Evolutionary conservation across 2,888 invertebrate genomes (phyloP).

Genomic region (Acrobasis repandana): DNA sequence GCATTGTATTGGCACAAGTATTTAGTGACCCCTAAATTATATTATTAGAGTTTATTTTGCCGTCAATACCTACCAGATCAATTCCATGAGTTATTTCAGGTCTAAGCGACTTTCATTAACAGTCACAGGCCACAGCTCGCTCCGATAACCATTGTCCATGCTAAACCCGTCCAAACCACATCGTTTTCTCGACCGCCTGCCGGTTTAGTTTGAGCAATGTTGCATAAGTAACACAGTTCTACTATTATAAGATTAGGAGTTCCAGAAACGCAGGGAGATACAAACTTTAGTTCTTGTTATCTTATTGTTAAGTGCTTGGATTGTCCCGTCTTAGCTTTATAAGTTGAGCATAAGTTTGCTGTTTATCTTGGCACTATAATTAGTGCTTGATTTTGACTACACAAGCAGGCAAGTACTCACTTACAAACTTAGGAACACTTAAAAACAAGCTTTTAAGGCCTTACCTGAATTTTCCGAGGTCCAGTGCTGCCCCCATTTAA

Average conservation of each 20-base stretch:
- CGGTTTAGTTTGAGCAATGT: slow-evolving; percentile 15
- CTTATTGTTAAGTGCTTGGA: slow-evolving; percentile 9
- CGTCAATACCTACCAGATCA: too few species aligned
- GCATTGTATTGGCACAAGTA: too few species aligned
- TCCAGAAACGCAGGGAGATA: slow-evolving; percentile 13
- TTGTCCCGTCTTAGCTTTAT: slow-evolving; percentile 4
- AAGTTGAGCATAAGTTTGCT: not conserved
- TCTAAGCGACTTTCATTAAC: too few species aligned
- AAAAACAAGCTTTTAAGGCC: too few species aligned
- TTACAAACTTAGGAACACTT: too few species aligned
- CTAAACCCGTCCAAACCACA: slow-evolving; percentile 7
- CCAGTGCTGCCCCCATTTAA: too few species aligned
- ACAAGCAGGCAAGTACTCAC: too few species aligned
- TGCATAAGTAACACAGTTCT: slow-evolving; percentile 16
- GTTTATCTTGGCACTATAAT: not conserved
- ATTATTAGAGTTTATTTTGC: too few species aligned
- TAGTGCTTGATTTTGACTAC: not conserved
- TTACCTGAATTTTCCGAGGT: too few species aligned
- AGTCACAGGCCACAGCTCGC: not conserved
- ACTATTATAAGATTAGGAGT: slow-evolving; percentile 19
- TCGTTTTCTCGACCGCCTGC: slow-evolving; percentile 14
- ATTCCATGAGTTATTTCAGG: too few species aligned
- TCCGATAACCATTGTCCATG: not conserved
- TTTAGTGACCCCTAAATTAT: too few species aligned
- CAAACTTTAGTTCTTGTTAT: slow-evolving; percentile 19